Evolutionary conservation across 1,140 invertebrate species (phyloP), one percentile per base, ranked within the genome.

Genomic region (Eubasilissa regina): DNA sequence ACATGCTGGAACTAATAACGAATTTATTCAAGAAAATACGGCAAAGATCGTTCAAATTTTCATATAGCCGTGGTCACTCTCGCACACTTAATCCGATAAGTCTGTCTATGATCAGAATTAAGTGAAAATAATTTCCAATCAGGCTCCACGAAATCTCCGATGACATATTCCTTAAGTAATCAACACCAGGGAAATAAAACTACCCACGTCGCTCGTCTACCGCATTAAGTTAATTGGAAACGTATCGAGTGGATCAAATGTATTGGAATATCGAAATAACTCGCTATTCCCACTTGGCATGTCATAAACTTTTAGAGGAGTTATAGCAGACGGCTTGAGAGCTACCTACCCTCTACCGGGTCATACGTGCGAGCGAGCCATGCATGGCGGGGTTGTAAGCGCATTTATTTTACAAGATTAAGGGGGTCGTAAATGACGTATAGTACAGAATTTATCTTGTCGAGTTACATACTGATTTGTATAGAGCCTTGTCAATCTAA

Each of bases 291-390:
- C 73, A 19, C 43, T 43, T 60, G 73, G 35, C 55, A 21, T 60
- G 56, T 75, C 73, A 60, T 75, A 75, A 75, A 75, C 73, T 75
- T 75, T 75, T n/a, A 60, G 44, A 58, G 43, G 35, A 47, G 55
- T 70, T 70, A 70, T 43, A 70, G 44, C 66, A 48, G 45, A 19
- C 58, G 8, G 58, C 21, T 62, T 13, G 19, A 1, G 21, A 21
- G 58, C 7, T 56, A 56, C n/a, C 53, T 56, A 17, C 53, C n/a
- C 17, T n/a, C 17, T 7, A n/a, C 53, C 51, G 13, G 12, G 13
- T n/a, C 53, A 56, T 15, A 56, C 53, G n/a, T 56, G 53, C 53
- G 25, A 6, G 25, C 25, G 25, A 35, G 6, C 17, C 53, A n/a
- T 17, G 53, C 53, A 56, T 56, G 10, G n/a, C 7, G 17, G 53